Evolutionary conservation across 1,140 invertebrate genomes (phyloP).

Genomic region (Saccostrea echinata): DNA sequence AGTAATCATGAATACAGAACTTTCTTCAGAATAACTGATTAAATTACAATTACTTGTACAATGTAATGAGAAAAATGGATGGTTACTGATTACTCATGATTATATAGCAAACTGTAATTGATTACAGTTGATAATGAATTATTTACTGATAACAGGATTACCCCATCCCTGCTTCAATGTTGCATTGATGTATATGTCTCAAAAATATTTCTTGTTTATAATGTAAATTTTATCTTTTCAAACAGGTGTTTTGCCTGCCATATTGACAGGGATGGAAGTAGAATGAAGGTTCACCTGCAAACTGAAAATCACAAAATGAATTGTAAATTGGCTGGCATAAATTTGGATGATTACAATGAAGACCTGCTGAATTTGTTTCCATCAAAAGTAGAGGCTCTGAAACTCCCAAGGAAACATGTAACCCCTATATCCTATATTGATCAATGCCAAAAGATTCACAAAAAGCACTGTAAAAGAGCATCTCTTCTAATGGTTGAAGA

Average conservation of each 20-base stretch:
- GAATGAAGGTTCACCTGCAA: neutral
- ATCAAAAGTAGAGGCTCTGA: neutral
- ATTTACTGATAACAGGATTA: too few species aligned
- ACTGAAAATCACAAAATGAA: neutral
- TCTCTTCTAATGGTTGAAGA: neutral
- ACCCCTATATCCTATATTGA: neutral
- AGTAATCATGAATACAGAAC: too few species aligned
- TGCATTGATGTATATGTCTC: too few species aligned
- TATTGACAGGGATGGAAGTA: neutral
- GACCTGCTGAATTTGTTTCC: neutral
- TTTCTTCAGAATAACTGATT: too few species aligned
- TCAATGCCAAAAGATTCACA: neutral
- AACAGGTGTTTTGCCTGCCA: constrained; percentile 21
- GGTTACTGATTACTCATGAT: too few species aligned
- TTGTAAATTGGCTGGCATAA: constrained; percentile 7
- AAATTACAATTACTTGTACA: too few species aligned
- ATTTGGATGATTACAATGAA: neutral
- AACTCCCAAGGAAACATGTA: neutral
- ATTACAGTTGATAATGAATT: too few species aligned
- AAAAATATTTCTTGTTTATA: too few species aligned
- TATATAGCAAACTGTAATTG: too few species aligned
- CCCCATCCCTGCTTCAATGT: too few species aligned
- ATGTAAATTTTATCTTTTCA: neutral
- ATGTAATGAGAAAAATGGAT: too few species aligned
- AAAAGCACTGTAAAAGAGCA: neutral